Evolutionary conservation across 2,888 invertebrate genomes (phyloP).

Genomic region (Agonopterix subpropinquella): DNA sequence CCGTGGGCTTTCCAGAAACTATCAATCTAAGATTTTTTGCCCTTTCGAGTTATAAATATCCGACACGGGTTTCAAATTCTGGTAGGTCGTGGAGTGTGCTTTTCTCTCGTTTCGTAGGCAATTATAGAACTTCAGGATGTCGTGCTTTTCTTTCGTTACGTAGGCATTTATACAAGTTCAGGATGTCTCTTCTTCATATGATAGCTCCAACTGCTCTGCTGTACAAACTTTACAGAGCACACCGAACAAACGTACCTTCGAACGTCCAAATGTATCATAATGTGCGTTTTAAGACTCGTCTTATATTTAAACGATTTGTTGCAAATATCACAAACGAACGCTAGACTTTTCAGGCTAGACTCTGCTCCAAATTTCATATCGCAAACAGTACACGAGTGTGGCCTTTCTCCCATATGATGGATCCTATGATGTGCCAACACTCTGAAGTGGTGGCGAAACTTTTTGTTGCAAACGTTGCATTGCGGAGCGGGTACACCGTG

Average conservation of each 20-base stretch:
- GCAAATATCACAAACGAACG: slow-evolving; percentile 34
- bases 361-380: slow-evolving; percentile 19
- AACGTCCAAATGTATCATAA: slow-evolving; percentile 33
- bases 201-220: slow-evolving; percentile 30
- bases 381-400: slow-evolving; percentile 24
- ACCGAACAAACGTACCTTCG: slow-evolving; percentile 27
- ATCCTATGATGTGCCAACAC: slow-evolving; percentile 33
- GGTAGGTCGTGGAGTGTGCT: no score
- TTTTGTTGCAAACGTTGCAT: slow-evolving; percentile 24
- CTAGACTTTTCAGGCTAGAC: slow-evolving; percentile 15
- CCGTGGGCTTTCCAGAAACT: no score
- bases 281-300: slow-evolving; percentile 23
- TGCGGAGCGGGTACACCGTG: slow-evolving; percentile 21
- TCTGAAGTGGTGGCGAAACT: slow-evolving; percentile 19
- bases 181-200: slow-evolving; percentile 33
- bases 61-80: no score
- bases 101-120: no score
- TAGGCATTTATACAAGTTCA: slow-evolving; percentile 11
- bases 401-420: slow-evolving; percentile 37
- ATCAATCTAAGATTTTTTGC: no score
- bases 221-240: slow-evolving; percentile 41
- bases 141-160: no score
- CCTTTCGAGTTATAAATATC: no score
- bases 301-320: slow-evolving; percentile 33
- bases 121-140: no score